A percentile compares a stretch with the other conserved stretches of the same genome.
phyloP scores from a whole-genome alignment of 2,797 vertebrate genomes.

The Labeo calbasu region DNA sequence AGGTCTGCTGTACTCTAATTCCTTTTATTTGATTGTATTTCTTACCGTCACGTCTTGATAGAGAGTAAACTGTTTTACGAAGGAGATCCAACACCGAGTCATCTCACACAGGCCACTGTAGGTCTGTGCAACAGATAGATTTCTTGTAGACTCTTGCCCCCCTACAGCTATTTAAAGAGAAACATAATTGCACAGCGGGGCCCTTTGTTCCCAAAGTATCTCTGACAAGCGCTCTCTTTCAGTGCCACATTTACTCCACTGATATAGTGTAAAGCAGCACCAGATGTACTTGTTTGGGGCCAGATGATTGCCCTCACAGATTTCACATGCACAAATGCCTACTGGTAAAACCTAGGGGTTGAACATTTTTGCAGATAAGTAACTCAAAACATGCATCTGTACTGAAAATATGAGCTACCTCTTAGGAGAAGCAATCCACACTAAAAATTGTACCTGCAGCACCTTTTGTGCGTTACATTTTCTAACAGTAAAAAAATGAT shows the following conservation, averaged over 20 bases:
- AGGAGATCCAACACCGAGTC: not conserved
- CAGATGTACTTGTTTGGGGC: constrained; percentile 21
- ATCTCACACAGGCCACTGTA: not conserved
- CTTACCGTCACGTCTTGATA: not conserved
- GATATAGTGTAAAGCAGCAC: constrained; percentile 13
- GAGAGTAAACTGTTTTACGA: not conserved
- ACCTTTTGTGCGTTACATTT: not conserved
- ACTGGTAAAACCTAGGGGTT: not conserved
- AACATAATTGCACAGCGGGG: constrained; percentile 40
- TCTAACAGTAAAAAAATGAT: not conserved
- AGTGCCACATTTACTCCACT: constrained; percentile 21
- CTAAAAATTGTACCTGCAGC: not conserved
- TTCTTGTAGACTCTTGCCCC: constrained; percentile 19
- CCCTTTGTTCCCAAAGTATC: constrained; percentile 37
- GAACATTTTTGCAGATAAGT: not conserved
- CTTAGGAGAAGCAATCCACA: not conserved
- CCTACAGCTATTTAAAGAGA: constrained; percentile 36
- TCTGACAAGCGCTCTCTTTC: constrained; percentile 26
- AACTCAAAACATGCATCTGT: not conserved
- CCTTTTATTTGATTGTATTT: constrained; percentile 2
- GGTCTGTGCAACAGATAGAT: constrained; percentile 32
- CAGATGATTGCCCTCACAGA: constrained; percentile 21
- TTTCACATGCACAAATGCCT: constrained; percentile 22
- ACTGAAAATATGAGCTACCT: not conserved
- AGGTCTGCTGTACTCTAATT: constrained; percentile 3